phyloP scores from a whole-genome alignment of 2,888 invertebrate species.

The Eupithecia abbreviata region DNA sequence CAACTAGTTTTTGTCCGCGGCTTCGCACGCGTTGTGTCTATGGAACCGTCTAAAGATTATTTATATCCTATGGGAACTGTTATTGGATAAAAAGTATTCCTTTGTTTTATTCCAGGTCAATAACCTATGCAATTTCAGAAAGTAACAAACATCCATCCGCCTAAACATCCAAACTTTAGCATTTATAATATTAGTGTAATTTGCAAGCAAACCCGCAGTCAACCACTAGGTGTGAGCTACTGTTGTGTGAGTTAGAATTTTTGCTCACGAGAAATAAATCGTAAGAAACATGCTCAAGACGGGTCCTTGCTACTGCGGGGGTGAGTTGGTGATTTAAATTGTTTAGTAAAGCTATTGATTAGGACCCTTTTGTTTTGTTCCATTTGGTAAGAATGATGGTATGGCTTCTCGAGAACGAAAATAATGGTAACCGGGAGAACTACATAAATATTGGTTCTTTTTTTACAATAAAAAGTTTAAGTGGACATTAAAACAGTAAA shows the following conservation, averaged over 20 bases:
- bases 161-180: too few relatives aligned
- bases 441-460: neutral
- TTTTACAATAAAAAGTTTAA: too few relatives aligned
- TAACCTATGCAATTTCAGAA: too few relatives aligned
- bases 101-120: too few relatives aligned
- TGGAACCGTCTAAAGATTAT: too few relatives aligned
- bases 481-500: too few relatives aligned
- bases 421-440: slow-evolving; percentile 2
- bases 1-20: too few relatives aligned
- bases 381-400: slow-evolving; percentile 30
- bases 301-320: slow-evolving; percentile 58
- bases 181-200: neutral
- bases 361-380: slow-evolving; percentile 48
- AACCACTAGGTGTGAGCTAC: slow-evolving; percentile 31
- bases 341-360: slow-evolving; percentile 69
- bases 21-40: too few relatives aligned
- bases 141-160: too few relatives aligned
- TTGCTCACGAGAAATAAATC: slow-evolving; percentile 67
- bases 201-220: slow-evolving; percentile 41
- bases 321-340: slow-evolving; percentile 60
- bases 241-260: slow-evolving; percentile 55
- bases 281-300: slow-evolving; percentile 59
- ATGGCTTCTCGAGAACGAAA: slow-evolving; percentile 19
- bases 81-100: too few relatives aligned
- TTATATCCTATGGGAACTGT: too few relatives aligned